Evolutionary conservation across 2,797 vertebrate species (phyloP).

Genomic region (Sarcoramphus papa): DNA sequence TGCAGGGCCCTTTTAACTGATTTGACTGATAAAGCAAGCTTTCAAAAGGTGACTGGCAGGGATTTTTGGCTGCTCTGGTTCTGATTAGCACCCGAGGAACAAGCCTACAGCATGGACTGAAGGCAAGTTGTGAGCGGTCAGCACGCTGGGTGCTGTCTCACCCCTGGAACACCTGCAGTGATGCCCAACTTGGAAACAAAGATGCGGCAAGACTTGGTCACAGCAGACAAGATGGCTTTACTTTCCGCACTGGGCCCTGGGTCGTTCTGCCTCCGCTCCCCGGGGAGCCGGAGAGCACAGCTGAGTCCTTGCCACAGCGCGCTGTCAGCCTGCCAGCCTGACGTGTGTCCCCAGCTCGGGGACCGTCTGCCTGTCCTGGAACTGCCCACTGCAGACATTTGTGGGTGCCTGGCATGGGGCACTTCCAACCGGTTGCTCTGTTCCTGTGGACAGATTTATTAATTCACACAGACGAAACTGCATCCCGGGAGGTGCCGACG

Average conservation of each 20-base stretch:
- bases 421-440: not conserved
- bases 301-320: fast-evolving
- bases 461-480: not conserved
- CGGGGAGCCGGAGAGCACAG: not conserved
- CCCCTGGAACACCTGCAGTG: not conserved
- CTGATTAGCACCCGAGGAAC: not conserved
- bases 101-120: not conserved
- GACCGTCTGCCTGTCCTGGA: not conserved
- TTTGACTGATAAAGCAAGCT: not conserved
- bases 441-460: not conserved
- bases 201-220: not conserved
- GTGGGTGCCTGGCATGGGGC: not conserved
- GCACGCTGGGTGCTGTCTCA: not conserved
- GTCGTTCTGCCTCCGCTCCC: not conserved
- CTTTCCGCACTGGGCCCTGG: fast-evolving
- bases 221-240: not conserved
- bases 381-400: not conserved
- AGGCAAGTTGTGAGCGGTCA: not conserved
- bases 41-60: not conserved
- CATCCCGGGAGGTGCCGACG: not conserved
- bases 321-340: not conserved
- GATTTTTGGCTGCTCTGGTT: not conserved
- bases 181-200: not conserved
- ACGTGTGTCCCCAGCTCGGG: not conserved
- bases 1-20: not conserved